phyloP scores from a whole-genome alignment of 2,888 invertebrate species.

The Plutella xylostella region DNA sequence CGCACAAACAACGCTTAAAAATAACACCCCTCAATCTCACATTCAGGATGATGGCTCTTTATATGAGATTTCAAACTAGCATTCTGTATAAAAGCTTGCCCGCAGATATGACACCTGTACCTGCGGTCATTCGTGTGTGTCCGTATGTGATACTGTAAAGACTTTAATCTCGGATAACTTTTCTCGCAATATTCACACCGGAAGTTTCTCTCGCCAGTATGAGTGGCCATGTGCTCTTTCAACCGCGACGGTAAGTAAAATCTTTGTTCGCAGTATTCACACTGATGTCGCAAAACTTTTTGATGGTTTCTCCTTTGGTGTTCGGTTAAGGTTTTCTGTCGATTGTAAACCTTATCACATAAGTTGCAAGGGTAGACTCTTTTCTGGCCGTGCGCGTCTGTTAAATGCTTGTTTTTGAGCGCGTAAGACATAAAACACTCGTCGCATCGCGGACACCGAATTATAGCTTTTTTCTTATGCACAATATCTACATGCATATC shows the following conservation, averaged over 20 bases:
- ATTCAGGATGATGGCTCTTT: constrained; percentile 66
- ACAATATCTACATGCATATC: constrained; percentile 61
- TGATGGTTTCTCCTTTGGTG: constrained; percentile 56
- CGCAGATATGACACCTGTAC: constrained; percentile 67
- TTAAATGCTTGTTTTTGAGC: constrained; percentile 50
- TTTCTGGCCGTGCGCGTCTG: constrained; percentile 54
- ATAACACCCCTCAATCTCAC: constrained; percentile 50
- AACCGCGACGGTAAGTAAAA: constrained; percentile 57
- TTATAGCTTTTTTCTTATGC: constrained; percentile 55
- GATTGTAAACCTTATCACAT: constrained; percentile 59
- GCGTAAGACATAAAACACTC: constrained; percentile 61
- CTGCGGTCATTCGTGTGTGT: constrained; percentile 71
- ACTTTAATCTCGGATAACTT: constrained; percentile 69
- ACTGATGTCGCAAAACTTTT: constrained; percentile 60
- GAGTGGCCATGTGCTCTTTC: constrained; percentile 64
- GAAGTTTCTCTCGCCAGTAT: constrained; percentile 67
- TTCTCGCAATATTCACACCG: constrained; percentile 71
- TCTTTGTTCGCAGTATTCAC: constrained; percentile 65
- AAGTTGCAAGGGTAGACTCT: constrained; percentile 53
- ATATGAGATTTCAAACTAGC: constrained; percentile 71
- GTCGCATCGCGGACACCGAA: constrained; percentile 51
- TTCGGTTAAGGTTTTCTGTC: constrained; percentile 52
- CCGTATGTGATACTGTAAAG: constrained; percentile 69
- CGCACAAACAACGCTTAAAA: constrained; percentile 24
- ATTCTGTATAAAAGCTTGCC: constrained; percentile 69